Evolutionary conservation across 2,888 invertebrate species (phyloP), one percentile per base, ranked within the genome.

Genomic region (Hemaris fuciformis): DNA sequence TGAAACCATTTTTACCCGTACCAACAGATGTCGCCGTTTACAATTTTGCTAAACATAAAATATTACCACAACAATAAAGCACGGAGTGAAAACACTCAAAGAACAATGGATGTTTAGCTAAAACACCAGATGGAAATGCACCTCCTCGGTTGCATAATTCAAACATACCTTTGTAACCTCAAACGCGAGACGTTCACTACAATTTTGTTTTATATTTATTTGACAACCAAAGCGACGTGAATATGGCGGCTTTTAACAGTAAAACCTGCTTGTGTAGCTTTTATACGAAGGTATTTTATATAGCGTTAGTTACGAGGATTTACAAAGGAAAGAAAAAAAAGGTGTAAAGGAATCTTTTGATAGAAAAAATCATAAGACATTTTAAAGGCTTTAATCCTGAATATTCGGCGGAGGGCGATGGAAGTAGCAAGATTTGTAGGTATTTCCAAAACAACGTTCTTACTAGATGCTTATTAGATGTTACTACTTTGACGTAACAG

Each of bases 41-140:
- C 46, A 27, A 31, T 27, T 27, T 53, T 10, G 18, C 53, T 53
- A 18, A 31, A 8, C 53, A 53, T 53, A 53, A 27, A 53, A 53
- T 53, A 53, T 53, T 31, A 8, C 48, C 10, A 48, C 27, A 38
- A 38, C n/a, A 38, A 38, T 38, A 34, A 34, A 60, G 20, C 53
- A 43, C 56, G 63, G 62, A 64, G 62, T 62, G 63, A 63, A 53
- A 67, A 64, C 64, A 64, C 57, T 48, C 59, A 27, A 62, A 48
- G 66, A 66, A 68, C 67, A 66, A 66, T 68, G 42, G 62, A 18
- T 23, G 46, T 45, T 38, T 58, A 57, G 64, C 59, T 58, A 62
- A 64, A 64, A 68, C 66, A 64, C 27, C 62, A 62, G 62, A 62
- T 60, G 60, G 43, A 62, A 43, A 41, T 20, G 41, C 56, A 45